Base-by-base conservation (phyloP, 2,888 invertebrate genomes). In the Drosophila kambysellisi region DNA sequence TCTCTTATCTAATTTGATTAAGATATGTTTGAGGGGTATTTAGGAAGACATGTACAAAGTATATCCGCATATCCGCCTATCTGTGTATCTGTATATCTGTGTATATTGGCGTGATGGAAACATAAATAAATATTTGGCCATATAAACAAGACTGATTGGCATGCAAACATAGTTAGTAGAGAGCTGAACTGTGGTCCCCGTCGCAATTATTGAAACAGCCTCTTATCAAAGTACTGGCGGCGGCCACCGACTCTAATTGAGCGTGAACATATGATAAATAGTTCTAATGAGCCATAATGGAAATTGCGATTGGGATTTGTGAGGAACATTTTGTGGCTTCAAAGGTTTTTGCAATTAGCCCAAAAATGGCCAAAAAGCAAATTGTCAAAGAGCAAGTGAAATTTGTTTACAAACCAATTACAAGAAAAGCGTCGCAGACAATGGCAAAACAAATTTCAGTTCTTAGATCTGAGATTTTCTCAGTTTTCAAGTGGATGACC, bases 381-480 rank as follows among this genome's bases (percentile, higher is more conserved):
- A 89, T 87, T 89, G 87, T 89, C 90, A 89, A 87, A 87, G 85
- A 74, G 65, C 74, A 72, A 74, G 54, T 64, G 61, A 84, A 87
- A 89, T 84, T 46, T 90, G 90, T 90, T 87, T 90, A 87, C 89
- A 82, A 90, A 80, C 80, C 89, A 87, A 90, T 90, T 90, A 86
- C 86, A 76, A 72, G 74, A 65, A 59, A 60, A 73, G 48, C 58
- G 59, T 52, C 15, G 20, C 48, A 78, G 75, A 89, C 88, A 89
- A 87, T 76, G 78, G 82, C 84, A 75, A 46, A 46, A 79, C 84
- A 81, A 88, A 83, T 86, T 78, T 76, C 63, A 70, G 89, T 80
- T 82, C 66, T 81, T 8, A 46, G 46, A 46, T 46, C 46, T 15
- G 25, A 46, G 46, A 46, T 46, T 46, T 7, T 46, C 25, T 8